Evolutionary conservation across 2,888 invertebrate genomes (phyloP), one percentile per base, ranked within the genome.

Genomic region (Campoplex capitator): DNA sequence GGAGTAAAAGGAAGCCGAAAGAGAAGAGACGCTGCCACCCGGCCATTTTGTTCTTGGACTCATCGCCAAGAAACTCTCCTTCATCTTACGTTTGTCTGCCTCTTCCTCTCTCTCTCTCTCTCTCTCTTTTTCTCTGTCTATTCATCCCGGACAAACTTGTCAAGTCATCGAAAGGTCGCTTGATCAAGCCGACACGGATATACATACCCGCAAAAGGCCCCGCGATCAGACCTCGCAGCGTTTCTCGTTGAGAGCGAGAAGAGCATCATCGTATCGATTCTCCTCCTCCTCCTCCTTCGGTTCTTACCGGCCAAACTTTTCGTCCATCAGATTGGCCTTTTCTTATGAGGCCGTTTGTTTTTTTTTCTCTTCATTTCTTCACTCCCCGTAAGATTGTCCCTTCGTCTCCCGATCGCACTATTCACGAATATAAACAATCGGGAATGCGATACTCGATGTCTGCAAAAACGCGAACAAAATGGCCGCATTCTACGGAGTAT

Each of bases 121-220:
- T 48, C 32, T 35, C 85, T 88, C 87, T 87, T 7, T 87, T 88
- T 13, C 48, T 67, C 86, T 87, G 86, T 88, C 38, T 56, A 16
- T 54, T 42, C 65, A 62, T 87, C 86, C 88, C 78, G 88, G 89
- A 84, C 62, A 91, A 93, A 92, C 83, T 91, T 93, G 93, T 91
- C 91, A 89, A 93, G 93, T 93, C 93, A 93, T 93, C 91, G 93
- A 91, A 83, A 84, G 85, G 83, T 84, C 90, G 90, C 93, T 92
- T 93, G 93, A 93, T 93, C 93, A 92, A 93, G 92, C 93, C 93
- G 92, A 92, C 93, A 89, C 87, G 91, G 91, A 91, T 91, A 89
- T 56, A 80, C 73, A 38, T 38, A 56, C 56, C 70, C 90, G 70
- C 56, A 32, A 54, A 68, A 54, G 75, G 38, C 68, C 48, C 71